These are phyloP conservation scores for Gobiocypris rarus DNA, from an alignment of 2,113 vertebrate species.

Conservation along the genomic window DNA sequence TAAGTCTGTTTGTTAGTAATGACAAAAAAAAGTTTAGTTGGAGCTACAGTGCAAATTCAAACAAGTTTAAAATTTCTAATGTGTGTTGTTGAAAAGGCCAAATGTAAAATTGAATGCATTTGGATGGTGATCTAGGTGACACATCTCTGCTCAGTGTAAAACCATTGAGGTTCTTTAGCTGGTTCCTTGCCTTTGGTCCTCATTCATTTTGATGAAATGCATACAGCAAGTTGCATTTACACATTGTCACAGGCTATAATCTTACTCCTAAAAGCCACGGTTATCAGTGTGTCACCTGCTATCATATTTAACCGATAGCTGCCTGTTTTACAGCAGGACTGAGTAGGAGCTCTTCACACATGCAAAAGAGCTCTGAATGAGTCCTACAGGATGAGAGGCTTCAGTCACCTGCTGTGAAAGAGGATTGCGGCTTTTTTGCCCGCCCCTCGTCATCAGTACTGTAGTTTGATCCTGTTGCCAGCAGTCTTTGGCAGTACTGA, in stretches of 20 bases:
- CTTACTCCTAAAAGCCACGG: not conserved
- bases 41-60: not conserved
- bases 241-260: conserved; percentile 22
- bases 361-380: conserved; percentile 3
- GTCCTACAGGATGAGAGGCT: not conserved
- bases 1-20: too few relatives aligned
- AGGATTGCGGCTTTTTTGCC: conserved; percentile 15
- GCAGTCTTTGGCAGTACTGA: conserved; percentile 34
- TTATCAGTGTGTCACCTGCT: conserved; percentile 15
- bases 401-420: conserved; percentile 15
- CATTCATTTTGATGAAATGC: not conserved
- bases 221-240: conserved; percentile 13
- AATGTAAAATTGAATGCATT: not conserved
- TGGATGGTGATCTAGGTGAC: not conserved
- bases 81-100: not conserved
- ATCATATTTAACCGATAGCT: conserved; percentile 7
- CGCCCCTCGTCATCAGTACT: not conserved
- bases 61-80: not conserved
- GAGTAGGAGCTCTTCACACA: conserved; percentile 10
- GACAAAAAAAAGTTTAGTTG: not conserved
- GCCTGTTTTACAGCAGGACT: conserved; percentile 8
- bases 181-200: not conserved
- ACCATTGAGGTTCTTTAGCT: not conserved
- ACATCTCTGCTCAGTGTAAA: not conserved
- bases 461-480: conserved; percentile 16